A percentile compares a stretch with the other conserved stretches of the same genome.
phyloP scores from a whole-genome alignment of 2,113 vertebrate genomes.

The Callopanchax toddi region DNA sequence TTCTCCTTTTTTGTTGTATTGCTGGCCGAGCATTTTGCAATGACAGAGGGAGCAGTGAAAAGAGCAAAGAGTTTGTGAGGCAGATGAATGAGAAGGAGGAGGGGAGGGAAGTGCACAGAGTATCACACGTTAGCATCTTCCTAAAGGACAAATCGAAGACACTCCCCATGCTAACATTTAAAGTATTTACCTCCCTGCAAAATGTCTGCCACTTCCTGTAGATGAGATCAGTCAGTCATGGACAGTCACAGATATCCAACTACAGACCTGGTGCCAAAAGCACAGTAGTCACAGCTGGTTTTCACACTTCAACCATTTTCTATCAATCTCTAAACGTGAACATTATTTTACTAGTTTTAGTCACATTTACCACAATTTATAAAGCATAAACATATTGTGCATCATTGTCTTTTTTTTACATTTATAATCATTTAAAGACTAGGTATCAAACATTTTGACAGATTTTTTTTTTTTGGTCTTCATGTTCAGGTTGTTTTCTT shows the following conservation, averaged over 20 bases:
- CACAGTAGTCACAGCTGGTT: too few species aligned
- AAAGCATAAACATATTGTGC: too few species aligned
- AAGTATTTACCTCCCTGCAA: slow-evolving; percentile 77
- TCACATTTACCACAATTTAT: too few species aligned
- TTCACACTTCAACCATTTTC: too few species aligned
- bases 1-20: slow-evolving; percentile 31
- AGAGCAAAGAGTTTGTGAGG: slow-evolving; percentile 42
- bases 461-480: too few species aligned
- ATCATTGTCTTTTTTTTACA: too few species aligned
- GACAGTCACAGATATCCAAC: slow-evolving; percentile 44
- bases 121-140: slow-evolving; percentile 68
- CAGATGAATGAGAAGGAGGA: slow-evolving; percentile 24
- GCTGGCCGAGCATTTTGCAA: slow-evolving; percentile 53
- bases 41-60: slow-evolving; percentile 40
- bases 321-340: too few species aligned
- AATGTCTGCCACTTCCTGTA: slow-evolving; percentile 76
- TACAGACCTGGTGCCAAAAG: slow-evolving; percentile 27
- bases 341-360: too few species aligned
- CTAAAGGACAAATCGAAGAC: slow-evolving; percentile 78
- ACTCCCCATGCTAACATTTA: slow-evolving; percentile 69
- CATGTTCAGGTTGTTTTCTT: too few species aligned
- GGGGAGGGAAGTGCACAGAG: slow-evolving; percentile 43
- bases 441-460: too few species aligned
- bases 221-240: slow-evolving; percentile 58
- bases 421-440: too few species aligned